Percentiles rank a stretch among this genome's conserved stretches.
These are phyloP conservation scores for Psittacula cyanocephala DNA, from an alignment of 2,113 vertebrate genomes.

Conservation along the genomic window DNA sequence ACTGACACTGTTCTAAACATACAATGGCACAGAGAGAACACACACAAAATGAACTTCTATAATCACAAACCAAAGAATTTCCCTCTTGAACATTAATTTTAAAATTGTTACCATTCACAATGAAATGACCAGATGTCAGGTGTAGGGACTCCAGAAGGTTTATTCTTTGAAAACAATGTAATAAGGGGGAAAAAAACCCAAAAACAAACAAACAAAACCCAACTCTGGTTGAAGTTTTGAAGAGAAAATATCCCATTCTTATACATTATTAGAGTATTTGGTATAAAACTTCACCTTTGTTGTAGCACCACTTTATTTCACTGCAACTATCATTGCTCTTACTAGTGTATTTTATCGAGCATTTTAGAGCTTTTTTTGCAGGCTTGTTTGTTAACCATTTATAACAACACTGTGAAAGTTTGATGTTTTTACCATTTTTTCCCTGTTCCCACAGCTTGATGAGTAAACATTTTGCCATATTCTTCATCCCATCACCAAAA, in stretches of 20 bases:
- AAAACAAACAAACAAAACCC: not conserved
- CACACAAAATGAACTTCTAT: not conserved
- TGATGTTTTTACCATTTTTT: not conserved
- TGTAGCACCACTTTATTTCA: constrained; percentile 36
- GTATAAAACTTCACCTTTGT: constrained; percentile 42
- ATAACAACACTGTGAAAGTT: not conserved
- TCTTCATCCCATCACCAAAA: not conserved
- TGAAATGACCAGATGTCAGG: not conserved
- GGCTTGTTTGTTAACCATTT: not conserved
- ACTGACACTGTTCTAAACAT: not conserved
- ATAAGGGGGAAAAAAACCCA: not conserved
- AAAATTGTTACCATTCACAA: not conserved
- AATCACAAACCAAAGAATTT: not conserved
- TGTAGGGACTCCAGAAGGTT: not conserved
- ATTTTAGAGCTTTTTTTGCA: constrained; percentile 17
- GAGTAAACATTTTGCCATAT: not conserved
- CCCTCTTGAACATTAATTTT: not conserved
- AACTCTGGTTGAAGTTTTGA: not conserved
- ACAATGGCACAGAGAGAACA: not conserved
- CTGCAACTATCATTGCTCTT: constrained; percentile 33
- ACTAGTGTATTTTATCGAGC: constrained; percentile 38
- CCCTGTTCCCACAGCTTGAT: not conserved
- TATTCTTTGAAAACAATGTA: constrained; percentile 16
- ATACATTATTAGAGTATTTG: constrained; percentile 4
- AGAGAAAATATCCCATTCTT: not conserved